A percentile compares a stretch with the other conserved stretches of the same genome.
Conservation (phyloP, 2,888 invertebrate species). For the Ditula angustiorana region DNA sequence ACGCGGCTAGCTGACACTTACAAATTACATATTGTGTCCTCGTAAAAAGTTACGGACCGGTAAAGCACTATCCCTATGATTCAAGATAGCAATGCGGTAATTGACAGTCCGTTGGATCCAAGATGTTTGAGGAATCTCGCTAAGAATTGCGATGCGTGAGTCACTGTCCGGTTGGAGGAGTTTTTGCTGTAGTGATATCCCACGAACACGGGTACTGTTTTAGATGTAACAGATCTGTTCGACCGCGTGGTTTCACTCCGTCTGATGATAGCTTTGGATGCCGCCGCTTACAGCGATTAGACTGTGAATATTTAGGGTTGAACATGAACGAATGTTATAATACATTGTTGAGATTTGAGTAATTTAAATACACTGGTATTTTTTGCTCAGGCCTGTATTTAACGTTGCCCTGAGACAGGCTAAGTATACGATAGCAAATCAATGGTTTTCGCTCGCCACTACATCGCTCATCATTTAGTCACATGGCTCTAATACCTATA, state of each 20-base stretch:
- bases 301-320: constrained; percentile 56
- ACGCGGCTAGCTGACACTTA: constrained; percentile 51
- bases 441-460: too few relatives aligned
- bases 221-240: constrained; percentile 45
- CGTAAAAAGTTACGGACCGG: constrained; percentile 24
- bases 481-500: too few relatives aligned
- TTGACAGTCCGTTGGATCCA: constrained; percentile 30
- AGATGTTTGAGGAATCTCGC: not conserved
- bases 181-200: constrained; percentile 46
- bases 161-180: constrained; percentile 44
- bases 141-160: constrained; percentile 44
- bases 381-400: too few relatives aligned
- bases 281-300: constrained; percentile 58
- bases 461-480: too few relatives aligned
- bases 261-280: constrained; percentile 65
- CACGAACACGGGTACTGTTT: constrained; percentile 43
- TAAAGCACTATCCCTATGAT: constrained; percentile 12
- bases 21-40: constrained; percentile 57
- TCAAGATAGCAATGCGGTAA: constrained; percentile 29
- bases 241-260: constrained; percentile 43
- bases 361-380: not conserved
- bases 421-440: too few relatives aligned
- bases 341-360: not conserved
- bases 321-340: not conserved
- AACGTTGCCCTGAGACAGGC: too few relatives aligned